Evolutionary conservation across 2,113 vertebrate species (phyloP), one percentile per base, ranked within the genome.

Genomic region (Acanthisitta chloris): DNA sequence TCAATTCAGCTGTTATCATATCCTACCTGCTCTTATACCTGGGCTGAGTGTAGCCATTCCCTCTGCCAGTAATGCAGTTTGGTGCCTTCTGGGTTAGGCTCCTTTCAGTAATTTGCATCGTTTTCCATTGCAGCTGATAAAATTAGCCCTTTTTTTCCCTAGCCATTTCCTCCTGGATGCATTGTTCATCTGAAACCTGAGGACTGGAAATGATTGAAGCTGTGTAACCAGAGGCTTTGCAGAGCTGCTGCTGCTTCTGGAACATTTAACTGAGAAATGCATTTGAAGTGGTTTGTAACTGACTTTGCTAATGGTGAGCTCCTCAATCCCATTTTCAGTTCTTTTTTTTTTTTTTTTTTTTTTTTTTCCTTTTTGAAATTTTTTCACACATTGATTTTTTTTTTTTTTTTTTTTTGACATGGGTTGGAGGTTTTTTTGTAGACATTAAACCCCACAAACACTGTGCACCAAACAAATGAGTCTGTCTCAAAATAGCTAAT

Each of bases 121-220:
- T 70, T 96, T 97, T 84, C 93, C 95, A 61, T 89, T 69, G 78
- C 11, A 52, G 93, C 81, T 96, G 92, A 95, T 93, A 69, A 76
- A 88, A 96, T 97, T 95, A 96, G 91, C 88, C 67, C 73, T 0
- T 20, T 80, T 80, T 71, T 92, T 87, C 79, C 83, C 84, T 78
- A 58, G 90, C 95, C 93, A 94, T 96, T 96, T 96, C 89, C 94
- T 94, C 31, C 38, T 6, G 42, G 85, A 38, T 81, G 66, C 76
- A 15, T 70, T 59, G 81, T 84, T 93, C 93, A 81, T 77, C 88
- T 92, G 93, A 97, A 96, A 96, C 88, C 94, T 33, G 93, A 97
- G 92, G 42, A 66, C 89, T 94, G 57, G 77, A 84, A 85, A 81
- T 83, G 94, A 94, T 91, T 59, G 79, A 91, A 31, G 83, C 66